Base-by-base conservation (phyloP, 2,113 vertebrate species). In the Onychorhynchus coronatus region DNA sequence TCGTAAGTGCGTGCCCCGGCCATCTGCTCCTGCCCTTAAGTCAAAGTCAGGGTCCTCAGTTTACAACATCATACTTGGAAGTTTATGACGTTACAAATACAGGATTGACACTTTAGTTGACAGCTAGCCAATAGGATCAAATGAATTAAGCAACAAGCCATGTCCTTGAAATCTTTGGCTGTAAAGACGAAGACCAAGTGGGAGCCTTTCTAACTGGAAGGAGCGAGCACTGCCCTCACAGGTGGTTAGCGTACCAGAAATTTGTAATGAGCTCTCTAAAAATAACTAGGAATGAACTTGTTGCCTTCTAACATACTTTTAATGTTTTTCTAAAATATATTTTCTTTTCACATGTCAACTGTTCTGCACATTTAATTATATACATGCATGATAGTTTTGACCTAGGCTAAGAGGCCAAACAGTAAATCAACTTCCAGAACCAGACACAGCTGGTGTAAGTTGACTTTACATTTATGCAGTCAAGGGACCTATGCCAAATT, bases 11-110 rank as follows among this genome's bases (percentile, higher is more conserved):
- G 18, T 78, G 65, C 52, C 90, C 87, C 17, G 47, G 80, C 79
- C 91, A 91, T 94, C 86, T 95, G 95, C 92, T 94, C 49, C 76
- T 96, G 96, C 86, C 96, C 92, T 95, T 96, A 96, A 96, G 92
- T 96, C 93, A 96, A 97, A 95, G 96, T 95, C 95, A 95, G 41
- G 73, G 92, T 95, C 93, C 95, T 94, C 95, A 91, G 90, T 96
- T 97, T 96, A 96, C 93, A 97, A 72, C 95, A 94, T 96, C 95
- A 96, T 96, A 79, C 96, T 93, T 96, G 90, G 70, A 94, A 89
- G 85, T 96, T 96, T 97, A 95, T 97, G 96, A 96, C 33, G 88
- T 96, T 93, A 92, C 93, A 94, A 93, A 93, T 46, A 87, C 72
- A 89, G 83, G 95, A 94, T 95, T 92, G 92, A 96, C 92, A 95